Evolutionary conservation across 1,140 invertebrate species (phyloP).

Genomic region (Eulimnadia texana): DNA sequence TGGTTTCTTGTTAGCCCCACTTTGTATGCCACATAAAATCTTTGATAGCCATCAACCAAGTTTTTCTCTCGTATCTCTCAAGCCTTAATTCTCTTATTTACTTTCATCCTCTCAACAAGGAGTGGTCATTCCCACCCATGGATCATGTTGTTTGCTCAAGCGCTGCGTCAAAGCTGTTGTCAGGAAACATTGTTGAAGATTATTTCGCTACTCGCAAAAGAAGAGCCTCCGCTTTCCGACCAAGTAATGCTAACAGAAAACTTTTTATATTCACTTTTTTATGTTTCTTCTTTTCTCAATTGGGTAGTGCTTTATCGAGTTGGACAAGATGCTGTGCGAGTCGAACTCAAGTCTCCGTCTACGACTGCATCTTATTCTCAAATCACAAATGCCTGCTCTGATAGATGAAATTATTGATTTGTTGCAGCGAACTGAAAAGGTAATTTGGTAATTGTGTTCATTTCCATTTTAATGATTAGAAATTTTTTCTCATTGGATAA

Average conservation of each 20-base stretch:
- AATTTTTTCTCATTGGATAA: neutral
- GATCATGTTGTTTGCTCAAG: neutral
- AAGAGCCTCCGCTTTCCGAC: neutral
- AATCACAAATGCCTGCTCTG: neutral
- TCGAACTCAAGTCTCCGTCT: neutral
- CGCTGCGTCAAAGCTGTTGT: neutral
- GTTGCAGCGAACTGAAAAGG: neutral
- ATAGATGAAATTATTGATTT: slow-evolving; percentile 1
- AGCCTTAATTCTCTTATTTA: neutral
- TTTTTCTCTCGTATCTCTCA: neutral
- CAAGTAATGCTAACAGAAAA: neutral
- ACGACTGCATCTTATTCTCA: neutral
- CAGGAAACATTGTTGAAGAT: neutral
- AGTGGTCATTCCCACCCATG: neutral
- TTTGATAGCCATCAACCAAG: neutral
- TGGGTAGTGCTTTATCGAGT: neutral
- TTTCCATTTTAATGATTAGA: neutral
- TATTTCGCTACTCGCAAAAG: neutral
- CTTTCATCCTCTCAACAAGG: neutral
- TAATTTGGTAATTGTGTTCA: neutral
- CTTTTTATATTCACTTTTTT: neutral
- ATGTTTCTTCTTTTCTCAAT: neutral
- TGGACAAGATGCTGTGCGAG: neutral
- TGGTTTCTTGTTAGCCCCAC: neutral
- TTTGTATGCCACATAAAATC: neutral